These are phyloP conservation scores for Drosophila leontia DNA, from an alignment of 1,140 invertebrate genomes.

Conservation along the genomic window DNA sequence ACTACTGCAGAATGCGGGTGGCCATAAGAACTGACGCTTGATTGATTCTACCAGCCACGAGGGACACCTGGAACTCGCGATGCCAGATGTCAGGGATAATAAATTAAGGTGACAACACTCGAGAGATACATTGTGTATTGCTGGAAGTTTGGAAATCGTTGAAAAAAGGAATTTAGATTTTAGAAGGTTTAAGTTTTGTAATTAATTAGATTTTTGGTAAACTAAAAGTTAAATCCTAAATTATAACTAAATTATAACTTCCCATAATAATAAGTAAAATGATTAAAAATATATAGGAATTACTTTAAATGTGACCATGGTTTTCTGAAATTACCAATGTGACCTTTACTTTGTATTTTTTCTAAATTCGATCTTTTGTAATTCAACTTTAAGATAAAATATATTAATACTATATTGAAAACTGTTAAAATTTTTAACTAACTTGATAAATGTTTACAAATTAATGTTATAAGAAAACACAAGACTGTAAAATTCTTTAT, in stretches of 20 bases:
- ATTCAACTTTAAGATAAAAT: neutral
- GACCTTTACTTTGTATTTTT: neutral
- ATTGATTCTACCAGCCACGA: slow-evolving; percentile 50
- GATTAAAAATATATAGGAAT: too few relatives aligned
- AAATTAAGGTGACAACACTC: slow-evolving; percentile 11
- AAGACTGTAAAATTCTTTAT: neutral
- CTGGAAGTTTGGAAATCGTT: slow-evolving; percentile 8
- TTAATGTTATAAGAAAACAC: too few relatives aligned
- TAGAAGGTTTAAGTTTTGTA: neutral
- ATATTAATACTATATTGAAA: too few relatives aligned
- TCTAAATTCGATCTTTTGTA: neutral
- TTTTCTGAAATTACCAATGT: neutral
- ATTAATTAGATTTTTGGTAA: neutral
- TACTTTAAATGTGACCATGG: neutral
- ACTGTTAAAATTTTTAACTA: too few relatives aligned
- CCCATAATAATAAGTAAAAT: neutral
- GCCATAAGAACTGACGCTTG: slow-evolving; percentile 24
- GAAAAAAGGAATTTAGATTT: neutral
- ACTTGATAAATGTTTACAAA: too few relatives aligned
- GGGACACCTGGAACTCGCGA: slow-evolving; percentile 29
- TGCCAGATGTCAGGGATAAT: slow-evolving; percentile 32
- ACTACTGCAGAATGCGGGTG: slow-evolving; percentile 55
- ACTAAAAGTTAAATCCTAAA: neutral
- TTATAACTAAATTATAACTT: neutral
- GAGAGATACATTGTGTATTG: neutral